Base-by-base conservation (phyloP, 2,888 invertebrate species). In the Gortyna flavago region DNA sequence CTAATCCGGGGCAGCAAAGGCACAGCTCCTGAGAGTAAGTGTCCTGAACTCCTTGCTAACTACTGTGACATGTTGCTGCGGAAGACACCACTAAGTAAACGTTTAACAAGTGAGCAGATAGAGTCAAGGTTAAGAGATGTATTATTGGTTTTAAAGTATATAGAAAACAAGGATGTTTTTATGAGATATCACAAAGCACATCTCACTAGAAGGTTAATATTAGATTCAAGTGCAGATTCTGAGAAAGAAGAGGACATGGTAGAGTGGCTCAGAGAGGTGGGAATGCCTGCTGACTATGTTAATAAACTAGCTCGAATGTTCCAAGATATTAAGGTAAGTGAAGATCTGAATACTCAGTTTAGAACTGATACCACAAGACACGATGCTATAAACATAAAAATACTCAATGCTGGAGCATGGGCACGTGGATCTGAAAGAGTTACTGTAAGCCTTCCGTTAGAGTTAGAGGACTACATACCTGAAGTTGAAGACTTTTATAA, bases 231-330 rank as follows among this genome's bases (percentile, higher is more conserved):
- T 92, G 99, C 99, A 1, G 99, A 99, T 95, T 99, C 99, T 87
- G 99, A 99, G 94, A 99, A 99, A 92, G 99, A 99, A 95, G 99
- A 99, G 95, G 99, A 99, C 92, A 99, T 99, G 99, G 99, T 99
- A 0, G 99, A 99, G 93, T 99, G 99, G 99, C 97, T 99, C 70
- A 97, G 99, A 88, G 99, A 99, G 95, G 99, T 99, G 29, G 99
- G 99, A 51, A 99, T 99, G 99, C 99, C 99, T 6, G 99, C 99
- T 0, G 99, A 99, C 95, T 99, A 99, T 97, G 99, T 99, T 32
- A 99, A 99, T 97, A 99, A 99, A 95, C 96, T 99, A 90, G 99
- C 99, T 16, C 97, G 99, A 87, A 99, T 99, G 99, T 99, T 99
- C 95, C 99, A 99, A 97, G 99, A 99, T 94, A 99, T 99, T 88